Conservation (phyloP, 2,113 vertebrate species). For the Apus apus region DNA sequence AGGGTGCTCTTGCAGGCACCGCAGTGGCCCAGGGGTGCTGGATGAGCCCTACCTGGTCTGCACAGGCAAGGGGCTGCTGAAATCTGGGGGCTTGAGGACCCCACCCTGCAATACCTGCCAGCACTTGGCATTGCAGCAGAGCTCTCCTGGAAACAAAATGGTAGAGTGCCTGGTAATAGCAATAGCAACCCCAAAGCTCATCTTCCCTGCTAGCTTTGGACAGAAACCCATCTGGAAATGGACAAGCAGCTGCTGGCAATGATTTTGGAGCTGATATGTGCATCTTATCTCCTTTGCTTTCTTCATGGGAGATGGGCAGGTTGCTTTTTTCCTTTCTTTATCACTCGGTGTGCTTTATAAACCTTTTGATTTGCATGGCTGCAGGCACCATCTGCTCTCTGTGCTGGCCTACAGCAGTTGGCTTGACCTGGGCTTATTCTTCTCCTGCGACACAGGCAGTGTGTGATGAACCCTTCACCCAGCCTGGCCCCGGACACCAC, state of each 20-base stretch:
- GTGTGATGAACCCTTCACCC: background rate
- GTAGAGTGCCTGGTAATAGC: background rate
- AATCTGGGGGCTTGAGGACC: background rate
- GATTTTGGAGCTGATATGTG: background rate
- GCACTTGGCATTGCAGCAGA: background rate
- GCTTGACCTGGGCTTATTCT: slow-evolving; percentile 37
- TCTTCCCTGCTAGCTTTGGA: background rate
- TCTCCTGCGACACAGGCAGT: background rate
- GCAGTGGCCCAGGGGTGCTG: background rate
- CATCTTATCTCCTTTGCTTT: background rate
- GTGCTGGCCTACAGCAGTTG: slow-evolving; percentile 9
- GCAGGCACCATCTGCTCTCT: slow-evolving; percentile 29
- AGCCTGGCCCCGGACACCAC: background rate
- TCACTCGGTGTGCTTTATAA: background rate
- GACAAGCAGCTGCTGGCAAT: background rate
- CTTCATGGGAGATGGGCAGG: background rate
- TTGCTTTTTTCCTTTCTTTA: background rate
- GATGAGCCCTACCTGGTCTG: background rate
- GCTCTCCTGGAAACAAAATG: background rate
- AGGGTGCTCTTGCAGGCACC: background rate
- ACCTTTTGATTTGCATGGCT: slow-evolving; percentile 40
- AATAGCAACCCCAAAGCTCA: background rate
- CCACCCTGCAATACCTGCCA: accelerated
- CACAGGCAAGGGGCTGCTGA: background rate
- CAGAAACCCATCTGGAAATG: accelerated